Evolutionary conservation across 2,797 vertebrate species (phyloP), one percentile per base, ranked within the genome.

Genomic region (Fistularia tabacaria): DNA sequence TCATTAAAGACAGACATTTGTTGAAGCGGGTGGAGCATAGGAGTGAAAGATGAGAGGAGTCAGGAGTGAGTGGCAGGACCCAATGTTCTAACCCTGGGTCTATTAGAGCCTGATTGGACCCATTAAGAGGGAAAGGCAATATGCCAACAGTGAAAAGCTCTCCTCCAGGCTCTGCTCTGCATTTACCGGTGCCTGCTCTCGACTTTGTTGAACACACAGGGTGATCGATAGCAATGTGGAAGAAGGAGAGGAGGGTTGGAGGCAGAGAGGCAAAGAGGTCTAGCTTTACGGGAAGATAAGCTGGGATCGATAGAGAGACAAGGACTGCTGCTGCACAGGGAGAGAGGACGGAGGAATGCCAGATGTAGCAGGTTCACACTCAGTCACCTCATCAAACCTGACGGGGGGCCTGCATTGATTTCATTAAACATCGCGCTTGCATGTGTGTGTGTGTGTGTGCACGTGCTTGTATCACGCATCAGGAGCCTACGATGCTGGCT

Each of bases 281-380:
- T 72, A 73, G 73, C 73, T 86, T 88, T 85, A 88, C 73, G 73
- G 84, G 81, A 85, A 84, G 87, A 85, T 84, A 85, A 86, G 74
- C 69, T 13, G 14, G 59, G 77, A 90, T 89, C 85, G 63, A 91
- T 89, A 54, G 50, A 59, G 68, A 85, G 80, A 76, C 70, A 76
- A 74, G 71, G 70, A 64, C 66, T 65, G 72, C 66, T 77, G 82
- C 64, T 54, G 66, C 41, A 57, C 44, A 49, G 71, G 64, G 53
- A 62, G 69, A 53, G 68, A 74, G 74, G 78, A 84, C 9, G 64
- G 83, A 81, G 82, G 79, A 81, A 84, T 80, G 73, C 48, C 45
- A 63, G 65, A 72, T 50, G 54, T 10, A 10, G 61, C 37, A 1
- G 49, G 46, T 74, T 76, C 64, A 69, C 73, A 61, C 62, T 58